phyloP scores from a whole-genome alignment of 2,113 vertebrate genomes.

The human region DNA sequence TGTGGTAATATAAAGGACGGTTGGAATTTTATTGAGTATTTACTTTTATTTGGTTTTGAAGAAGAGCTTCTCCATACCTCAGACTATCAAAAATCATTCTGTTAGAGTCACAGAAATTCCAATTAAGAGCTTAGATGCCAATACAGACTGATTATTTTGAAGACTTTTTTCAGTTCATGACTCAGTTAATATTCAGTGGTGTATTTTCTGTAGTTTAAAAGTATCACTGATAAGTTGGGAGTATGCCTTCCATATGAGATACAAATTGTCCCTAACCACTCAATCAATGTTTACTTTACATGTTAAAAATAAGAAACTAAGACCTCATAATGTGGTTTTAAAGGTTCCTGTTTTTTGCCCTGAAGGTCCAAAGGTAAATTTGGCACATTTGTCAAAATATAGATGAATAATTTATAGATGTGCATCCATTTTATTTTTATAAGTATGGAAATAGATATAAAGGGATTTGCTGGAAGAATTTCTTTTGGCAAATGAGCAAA shows the following conservation, averaged over 20 bases:
- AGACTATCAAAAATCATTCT: not conserved
- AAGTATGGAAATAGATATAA: constrained; percentile 19
- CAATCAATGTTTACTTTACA: not conserved
- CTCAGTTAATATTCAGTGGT: not conserved
- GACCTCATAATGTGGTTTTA: not conserved
- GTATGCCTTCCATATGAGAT: not conserved
- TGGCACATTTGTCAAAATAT: constrained; percentile 58
- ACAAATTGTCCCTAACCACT: not conserved
- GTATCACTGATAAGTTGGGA: fast-evolving
- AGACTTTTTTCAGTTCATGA: not conserved
- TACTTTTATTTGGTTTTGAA: not conserved
- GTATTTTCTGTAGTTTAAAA: not conserved
- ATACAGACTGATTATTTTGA: not conserved
- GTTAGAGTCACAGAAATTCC: not conserved
- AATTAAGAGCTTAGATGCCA: not conserved
- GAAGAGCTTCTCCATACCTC: not conserved
- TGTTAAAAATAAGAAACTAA: not conserved
- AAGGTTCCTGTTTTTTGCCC: not conserved
- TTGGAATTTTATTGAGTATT: not conserved
- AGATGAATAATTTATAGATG: constrained; percentile 67
- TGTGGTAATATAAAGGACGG: not conserved
- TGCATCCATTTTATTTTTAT: constrained; percentile 65
- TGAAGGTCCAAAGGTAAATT: constrained; percentile 64
- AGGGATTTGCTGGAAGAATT: not conserved
- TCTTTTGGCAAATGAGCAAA: constrained; percentile 48